These are phyloP conservation scores for Tachysurus vachellii DNA, from an alignment of 2,113 vertebrate genomes.

Conservation along the genomic window DNA sequence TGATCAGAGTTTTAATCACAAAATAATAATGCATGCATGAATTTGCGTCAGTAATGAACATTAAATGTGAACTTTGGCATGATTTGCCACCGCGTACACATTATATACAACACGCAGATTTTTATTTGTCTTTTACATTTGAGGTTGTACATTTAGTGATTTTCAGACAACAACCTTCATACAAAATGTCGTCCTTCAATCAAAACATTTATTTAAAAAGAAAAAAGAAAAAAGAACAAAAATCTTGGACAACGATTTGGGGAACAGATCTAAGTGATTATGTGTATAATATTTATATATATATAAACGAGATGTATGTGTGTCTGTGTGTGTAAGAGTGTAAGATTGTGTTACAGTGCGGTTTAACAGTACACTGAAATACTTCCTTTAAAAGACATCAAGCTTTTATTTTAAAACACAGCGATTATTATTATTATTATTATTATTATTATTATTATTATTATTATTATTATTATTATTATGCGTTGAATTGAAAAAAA, in stretches of 20 bases:
- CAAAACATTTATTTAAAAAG: neutral
- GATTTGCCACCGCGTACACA: neutral
- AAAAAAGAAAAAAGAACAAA: neutral
- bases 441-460: slow-evolving; percentile 10
- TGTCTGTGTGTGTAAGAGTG: neutral
- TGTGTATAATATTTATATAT: neutral
- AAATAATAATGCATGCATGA: neutral
- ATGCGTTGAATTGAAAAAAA: neutral
- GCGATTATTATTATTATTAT: neutral
- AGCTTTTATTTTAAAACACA: neutral
- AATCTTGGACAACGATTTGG: neutral
- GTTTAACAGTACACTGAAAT: neutral
- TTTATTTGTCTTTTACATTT: neutral
- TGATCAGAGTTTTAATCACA: neutral
- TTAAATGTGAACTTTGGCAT: neutral
- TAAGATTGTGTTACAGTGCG: too few relatives aligned
- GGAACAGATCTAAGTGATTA: neutral
- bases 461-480: slow-evolving; percentile 1
- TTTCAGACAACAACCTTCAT: neutral
- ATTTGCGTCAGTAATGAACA: neutral
- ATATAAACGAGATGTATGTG: neutral
- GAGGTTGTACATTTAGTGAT: neutral
- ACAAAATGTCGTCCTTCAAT: slow-evolving; percentile 12
- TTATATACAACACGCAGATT: neutral
- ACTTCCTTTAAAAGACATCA: neutral